These are phyloP conservation scores for Cirrhinus mrigala DNA, from an alignment of 2,797 vertebrate species.

Conservation along the genomic window DNA sequence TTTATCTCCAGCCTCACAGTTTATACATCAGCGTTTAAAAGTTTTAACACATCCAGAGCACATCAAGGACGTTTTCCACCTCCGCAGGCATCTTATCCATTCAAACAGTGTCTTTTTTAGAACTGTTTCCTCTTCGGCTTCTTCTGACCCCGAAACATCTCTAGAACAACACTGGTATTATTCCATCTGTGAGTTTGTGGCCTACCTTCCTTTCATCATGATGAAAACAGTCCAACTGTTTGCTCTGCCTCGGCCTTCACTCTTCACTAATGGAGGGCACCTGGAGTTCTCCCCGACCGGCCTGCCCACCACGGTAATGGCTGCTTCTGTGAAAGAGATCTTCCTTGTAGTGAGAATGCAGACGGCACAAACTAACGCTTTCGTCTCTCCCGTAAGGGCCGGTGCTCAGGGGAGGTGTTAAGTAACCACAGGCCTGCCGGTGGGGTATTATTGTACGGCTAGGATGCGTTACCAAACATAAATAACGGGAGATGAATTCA, in stretches of 20 bases:
- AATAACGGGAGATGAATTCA: conserved; percentile 33
- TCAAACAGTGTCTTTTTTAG: background rate
- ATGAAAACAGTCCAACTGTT: conserved; percentile 47
- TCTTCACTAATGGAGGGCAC: conserved; percentile 52
- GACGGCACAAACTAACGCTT: conserved; percentile 29
- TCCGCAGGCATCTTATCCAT: background rate
- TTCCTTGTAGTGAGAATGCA: conserved; percentile 17
- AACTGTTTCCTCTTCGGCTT: conserved; percentile 5
- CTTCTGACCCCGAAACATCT: conserved; percentile 33
- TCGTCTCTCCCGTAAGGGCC: conserved; percentile 35
- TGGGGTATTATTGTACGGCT: conserved; percentile 31
- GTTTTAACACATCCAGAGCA: background rate
- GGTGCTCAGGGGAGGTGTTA: conserved; percentile 25
- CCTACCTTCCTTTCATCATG: conserved; percentile 33
- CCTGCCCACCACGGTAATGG: conserved; percentile 45
- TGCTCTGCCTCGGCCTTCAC: conserved; percentile 33
- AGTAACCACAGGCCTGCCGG: conserved; percentile 19
- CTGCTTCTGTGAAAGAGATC: conserved; percentile 38
- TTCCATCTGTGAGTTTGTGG: background rate
- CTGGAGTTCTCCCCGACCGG: conserved; percentile 22
- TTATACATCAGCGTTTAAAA: background rate
- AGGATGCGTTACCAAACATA: background rate
- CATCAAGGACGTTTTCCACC: background rate
- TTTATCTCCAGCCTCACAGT: background rate
- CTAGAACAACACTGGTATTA: background rate